Percentiles rank a stretch among this genome's conserved stretches.
Conservation (phyloP, 2,113 vertebrate genomes). For the Lanius ludovicianus region DNA sequence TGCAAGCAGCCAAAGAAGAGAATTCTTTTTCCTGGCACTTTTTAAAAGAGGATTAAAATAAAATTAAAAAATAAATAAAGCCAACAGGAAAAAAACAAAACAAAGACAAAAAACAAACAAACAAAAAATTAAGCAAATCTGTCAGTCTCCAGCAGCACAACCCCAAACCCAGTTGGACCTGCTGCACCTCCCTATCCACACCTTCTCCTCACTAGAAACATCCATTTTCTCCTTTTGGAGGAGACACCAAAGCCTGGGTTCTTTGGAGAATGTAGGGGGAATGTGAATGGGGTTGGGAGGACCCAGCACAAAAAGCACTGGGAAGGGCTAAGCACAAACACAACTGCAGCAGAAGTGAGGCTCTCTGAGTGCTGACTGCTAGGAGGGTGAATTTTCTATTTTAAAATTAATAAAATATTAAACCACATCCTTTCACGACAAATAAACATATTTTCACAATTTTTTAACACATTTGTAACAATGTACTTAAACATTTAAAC, state of each 20-base stretch:
- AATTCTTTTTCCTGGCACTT: background rate
- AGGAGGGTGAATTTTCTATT: background rate
- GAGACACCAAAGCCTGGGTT: background rate
- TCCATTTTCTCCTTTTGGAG: background rate
- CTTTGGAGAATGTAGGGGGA: rapidly evolving
- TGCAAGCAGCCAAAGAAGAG: background rate
- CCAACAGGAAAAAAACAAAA: too few relatives aligned
- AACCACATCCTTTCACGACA: background rate
- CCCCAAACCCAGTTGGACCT: background rate
- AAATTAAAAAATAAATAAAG: background rate
- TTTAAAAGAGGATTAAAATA: background rate
- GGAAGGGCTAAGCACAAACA: background rate
- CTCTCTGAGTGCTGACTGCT: background rate
- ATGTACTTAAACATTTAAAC: rapidly evolving
- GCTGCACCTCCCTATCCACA: background rate
- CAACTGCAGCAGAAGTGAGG: background rate
- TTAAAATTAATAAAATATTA: background rate
- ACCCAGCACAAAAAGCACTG: rapidly evolving
- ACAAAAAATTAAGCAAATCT: background rate
- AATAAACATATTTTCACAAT: background rate
- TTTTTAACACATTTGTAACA: background rate
- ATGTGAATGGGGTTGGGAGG: background rate
- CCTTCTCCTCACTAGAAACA: too few relatives aligned
- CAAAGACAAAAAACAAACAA: too few relatives aligned
- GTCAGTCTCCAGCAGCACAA: background rate